Base-by-base conservation (phyloP, 2,113 vertebrate species). In the Rhabdornis inornatus region DNA sequence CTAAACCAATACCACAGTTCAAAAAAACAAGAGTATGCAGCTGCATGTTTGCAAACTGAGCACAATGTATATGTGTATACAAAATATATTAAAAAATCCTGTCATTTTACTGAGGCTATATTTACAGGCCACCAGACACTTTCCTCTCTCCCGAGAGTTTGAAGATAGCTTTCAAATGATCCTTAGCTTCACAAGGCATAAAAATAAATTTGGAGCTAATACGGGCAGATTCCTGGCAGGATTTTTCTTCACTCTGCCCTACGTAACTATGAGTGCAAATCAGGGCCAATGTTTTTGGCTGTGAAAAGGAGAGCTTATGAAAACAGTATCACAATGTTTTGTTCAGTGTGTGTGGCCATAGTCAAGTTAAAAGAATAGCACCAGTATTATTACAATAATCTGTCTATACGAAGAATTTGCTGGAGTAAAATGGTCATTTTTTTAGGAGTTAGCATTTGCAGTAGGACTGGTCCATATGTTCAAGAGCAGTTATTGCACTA, bases 131-230 rank as follows among this genome's bases (percentile, higher is more conserved):
- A 75, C 13, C 47, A 83, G 60, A n/a, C 68, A 33, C 56, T 93
- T 81, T 80, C 20, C 27, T 69, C 10, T 91, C 72, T 89, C 60
- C 16, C 56, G 88, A 45, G 93, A 94, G 24, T 83, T 59, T 77
- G 76, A 60, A 90, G 70, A 66, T 81, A 87, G 85, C 83, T 52
- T 95, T 94, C 68, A 92, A 83, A 83, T 60, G 47, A 88, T 90
- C 85, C 59, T 81, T 81, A 83, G 90, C 64, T 96, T 93, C 89
- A 68, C 88, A 96, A 87, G 76, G 60, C 90, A 92, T 75, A 79
- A 89, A 92, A 94, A 94, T 94, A 93, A 89, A 90, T 90, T 57
- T 93, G 76, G 72, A 90, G 56, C 69, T 84, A 74, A 86, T 87
- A 39, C 6, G 90, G 69, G 64, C 93, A 94, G 79, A 92, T 96